A percentile compares a stretch with the other conserved stretches of the same genome.
Conservation (phyloP, 2,888 invertebrate genomes). For the Cheilosia vernalis region DNA sequence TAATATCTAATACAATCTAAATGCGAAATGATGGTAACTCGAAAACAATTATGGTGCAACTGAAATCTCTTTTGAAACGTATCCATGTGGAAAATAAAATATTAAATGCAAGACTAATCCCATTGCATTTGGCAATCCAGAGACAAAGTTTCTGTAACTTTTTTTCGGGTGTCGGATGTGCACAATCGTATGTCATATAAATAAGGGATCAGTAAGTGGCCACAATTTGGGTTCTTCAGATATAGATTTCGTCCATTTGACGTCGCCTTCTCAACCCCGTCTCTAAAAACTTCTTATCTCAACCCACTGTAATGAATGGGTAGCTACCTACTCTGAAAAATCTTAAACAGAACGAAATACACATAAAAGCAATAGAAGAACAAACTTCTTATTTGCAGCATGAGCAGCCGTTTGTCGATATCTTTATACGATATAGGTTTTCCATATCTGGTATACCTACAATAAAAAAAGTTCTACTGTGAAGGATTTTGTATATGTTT, state of each 20-base stretch:
- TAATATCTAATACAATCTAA: background rate
- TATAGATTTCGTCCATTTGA: conserved; percentile 27
- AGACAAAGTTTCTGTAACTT: conserved; percentile 1
- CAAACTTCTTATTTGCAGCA: conserved; percentile 35
- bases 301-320: background rate
- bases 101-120: conserved; percentile 32
- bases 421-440: conserved; percentile 54
- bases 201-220: conserved; percentile 27
- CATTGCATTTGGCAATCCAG: conserved; percentile 14
- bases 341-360: conserved; percentile 32
- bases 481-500: conserved; percentile 60
- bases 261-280: conserved; percentile 1
- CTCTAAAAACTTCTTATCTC: conserved; percentile 42
- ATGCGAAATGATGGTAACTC: background rate
- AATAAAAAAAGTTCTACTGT: conserved; percentile 38
- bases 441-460: conserved; percentile 36
- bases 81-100: conserved; percentile 10
- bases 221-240: conserved; percentile 42
- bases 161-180: conserved; percentile 12
- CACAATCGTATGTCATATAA: conserved; percentile 39
- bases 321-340: background rate
- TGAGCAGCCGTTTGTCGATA: conserved; percentile 52
- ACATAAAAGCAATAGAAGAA: conserved; percentile 8
- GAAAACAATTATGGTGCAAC: background rate
- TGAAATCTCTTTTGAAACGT: conserved; percentile 1